Percentiles rank a stretch among this genome's conserved stretches.
phyloP scores from a whole-genome alignment of 2,888 invertebrate species.

The Hirudinaria manillensis region DNA sequence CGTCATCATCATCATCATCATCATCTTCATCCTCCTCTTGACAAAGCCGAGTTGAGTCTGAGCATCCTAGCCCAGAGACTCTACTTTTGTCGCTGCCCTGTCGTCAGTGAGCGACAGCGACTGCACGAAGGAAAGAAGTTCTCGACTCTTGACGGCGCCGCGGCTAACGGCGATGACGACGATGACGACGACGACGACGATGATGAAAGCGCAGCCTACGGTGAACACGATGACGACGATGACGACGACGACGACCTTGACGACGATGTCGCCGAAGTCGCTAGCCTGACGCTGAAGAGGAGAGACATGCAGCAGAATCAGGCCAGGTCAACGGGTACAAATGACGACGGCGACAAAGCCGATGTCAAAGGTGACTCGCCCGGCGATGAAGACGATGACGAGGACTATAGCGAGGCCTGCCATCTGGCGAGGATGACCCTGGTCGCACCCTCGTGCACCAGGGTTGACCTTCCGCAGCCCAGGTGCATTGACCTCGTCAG shows the following conservation, averaged over 20 bases:
- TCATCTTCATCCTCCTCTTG: not conserved
- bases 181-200: not conserved
- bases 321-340: no score
- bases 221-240: not conserved
- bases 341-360: not conserved
- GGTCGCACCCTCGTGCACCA: slow-evolving; percentile 10
- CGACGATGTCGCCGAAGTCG: not conserved
- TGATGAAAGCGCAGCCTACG: not conserved
- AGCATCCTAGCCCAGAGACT: slow-evolving; percentile 34
- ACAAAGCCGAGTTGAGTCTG: not conserved
- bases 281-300: not conserved
- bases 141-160: slow-evolving; percentile 54
- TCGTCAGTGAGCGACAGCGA: slow-evolving; percentile 64
- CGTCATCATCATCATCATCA: slow-evolving; percentile 11
- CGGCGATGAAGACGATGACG: not conserved
- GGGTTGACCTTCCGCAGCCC: not conserved
- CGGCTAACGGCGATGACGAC: not conserved
- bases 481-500: not conserved
- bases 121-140: slow-evolving; percentile 71
- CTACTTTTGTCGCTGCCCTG: slow-evolving; percentile 38
- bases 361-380: not conserved
- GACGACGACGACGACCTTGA: not conserved
- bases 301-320: not conserved
- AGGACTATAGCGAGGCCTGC: not conserved
- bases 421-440: not conserved